These are phyloP conservation scores for Nematopogon swammerdamellus DNA, from an alignment of 2,888 invertebrate genomes.

Conservation along the genomic window DNA sequence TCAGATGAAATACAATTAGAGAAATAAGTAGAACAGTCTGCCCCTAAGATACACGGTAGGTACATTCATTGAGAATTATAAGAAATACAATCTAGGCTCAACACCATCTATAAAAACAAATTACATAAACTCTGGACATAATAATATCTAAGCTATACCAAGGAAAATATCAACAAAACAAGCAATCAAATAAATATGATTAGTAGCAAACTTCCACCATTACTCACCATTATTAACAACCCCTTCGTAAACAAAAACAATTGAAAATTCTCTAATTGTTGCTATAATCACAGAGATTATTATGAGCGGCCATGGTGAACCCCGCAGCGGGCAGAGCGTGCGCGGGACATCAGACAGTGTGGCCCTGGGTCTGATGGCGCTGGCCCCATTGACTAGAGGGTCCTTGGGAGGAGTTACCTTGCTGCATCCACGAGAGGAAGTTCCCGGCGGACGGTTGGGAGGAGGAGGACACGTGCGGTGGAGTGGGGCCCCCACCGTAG, in stretches of 20 bases:
- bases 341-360: constrained; percentile 39
- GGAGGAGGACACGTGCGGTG: constrained; percentile 24
- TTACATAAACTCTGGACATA: neutral
- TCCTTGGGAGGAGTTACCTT: constrained; percentile 58
- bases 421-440: constrained; percentile 74
- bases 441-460: constrained; percentile 29
- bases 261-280: constrained; percentile 50
- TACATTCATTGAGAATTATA: too few relatives aligned
- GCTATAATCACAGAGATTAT: constrained; percentile 58
- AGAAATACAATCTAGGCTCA: neutral
- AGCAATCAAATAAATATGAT: constrained; percentile 52
- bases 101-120: neutral
- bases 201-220: constrained; percentile 44
- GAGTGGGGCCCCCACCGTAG: constrained; percentile 44
- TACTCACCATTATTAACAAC: constrained; percentile 40
- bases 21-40: too few relatives aligned
- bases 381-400: constrained; percentile 57
- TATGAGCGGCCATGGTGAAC: constrained; percentile 42
- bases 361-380: constrained; percentile 51
- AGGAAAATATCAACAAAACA: constrained; percentile 44
- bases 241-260: constrained; percentile 42
- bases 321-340: constrained; percentile 21
- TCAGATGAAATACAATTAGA: too few relatives aligned
- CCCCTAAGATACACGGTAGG: too few relatives aligned
- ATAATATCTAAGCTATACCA: neutral